Percentiles rank a stretch among this genome's conserved stretches.
Evolutionary conservation across 1,140 invertebrate genomes (phyloP).

Genomic region (Drepana arcuata): DNA sequence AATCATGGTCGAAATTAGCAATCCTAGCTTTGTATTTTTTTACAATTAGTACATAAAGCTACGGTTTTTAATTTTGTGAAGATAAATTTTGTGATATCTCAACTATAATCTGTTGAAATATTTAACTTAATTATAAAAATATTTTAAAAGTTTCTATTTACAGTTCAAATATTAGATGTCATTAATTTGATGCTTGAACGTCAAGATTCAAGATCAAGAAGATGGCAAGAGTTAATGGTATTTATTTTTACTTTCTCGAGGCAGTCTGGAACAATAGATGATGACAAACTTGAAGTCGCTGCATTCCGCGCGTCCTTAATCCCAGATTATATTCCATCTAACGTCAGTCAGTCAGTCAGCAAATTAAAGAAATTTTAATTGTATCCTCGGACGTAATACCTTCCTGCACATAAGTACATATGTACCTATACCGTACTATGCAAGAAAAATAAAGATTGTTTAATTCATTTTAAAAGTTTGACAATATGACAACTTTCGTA

Average conservation of each 20-base stretch:
- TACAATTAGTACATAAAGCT: too few species aligned
- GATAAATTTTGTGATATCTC: conserved; percentile 20
- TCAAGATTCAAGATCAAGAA: conserved; percentile 1
- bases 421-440: conserved; percentile 2
- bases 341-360: too few species aligned
- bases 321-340: conserved; percentile 26
- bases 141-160: conserved; percentile 1
- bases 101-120: conserved; percentile 5
- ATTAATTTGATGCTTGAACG: conserved; percentile 4
- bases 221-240: conserved; percentile 12
- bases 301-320: conserved; percentile 18
- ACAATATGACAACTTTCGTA: neutral
- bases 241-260: too few species aligned
- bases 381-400: conserved; percentile 10
- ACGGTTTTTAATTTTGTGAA: conserved; percentile 19
- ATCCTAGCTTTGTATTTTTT: conserved; percentile 13
- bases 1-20: conserved; percentile 22
- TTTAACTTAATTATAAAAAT: conserved; percentile 1
- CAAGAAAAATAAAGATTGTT: conserved; percentile 5
- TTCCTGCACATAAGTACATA: conserved; percentile 6
- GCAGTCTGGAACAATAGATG: too few species aligned
- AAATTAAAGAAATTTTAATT: too few species aligned
- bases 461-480: neutral
- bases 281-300: conserved; percentile 8
- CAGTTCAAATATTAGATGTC: conserved; percentile 1